Evolutionary conservation across 2,797 vertebrate species (phyloP), one percentile per base, ranked within the genome.

Genomic region (Amniataba percoides): DNA sequence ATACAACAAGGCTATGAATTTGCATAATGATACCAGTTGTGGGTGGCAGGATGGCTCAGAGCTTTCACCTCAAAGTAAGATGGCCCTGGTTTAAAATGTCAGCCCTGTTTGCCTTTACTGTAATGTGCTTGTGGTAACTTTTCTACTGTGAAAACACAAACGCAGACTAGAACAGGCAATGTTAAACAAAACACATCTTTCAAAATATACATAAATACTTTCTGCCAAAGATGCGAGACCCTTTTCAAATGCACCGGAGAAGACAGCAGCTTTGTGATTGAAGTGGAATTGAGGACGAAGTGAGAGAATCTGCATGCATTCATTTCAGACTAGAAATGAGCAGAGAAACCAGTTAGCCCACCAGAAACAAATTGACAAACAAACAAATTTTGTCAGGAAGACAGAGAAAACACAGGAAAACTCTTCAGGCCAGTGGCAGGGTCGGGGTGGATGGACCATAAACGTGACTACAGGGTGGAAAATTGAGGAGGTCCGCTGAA

Each of bases 401-500:
- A 27, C 34, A 46, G 8, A 59, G n/a, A 46, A 69, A 61, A 18
- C 23, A 36, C 13, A 21, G 18, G 23, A 57, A 78, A 71, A 56
- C 18, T 25, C 21, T 64, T 23, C 8, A 4, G 52, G 67, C 2
- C 14, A 13, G 27, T n/a, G 11, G 27, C 25, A 13, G 19, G 25
- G 39, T 34, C 16, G 12, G 16, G n/a, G 51, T 58, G 49, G 59
- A 62, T 51, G 39, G 27, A 57, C 7, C 21, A 51, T 61, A 36
- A 66, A 67, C 0, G 0, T 34, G 40, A 83, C 34, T 21, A 25
- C 43, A 25, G 49, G 55, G 19, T 53, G 45, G 56, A 59, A 45
- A 81, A 78, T 23, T 18, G 78, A 77, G 59, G 55, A 71, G 67
- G 81, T 80, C 68, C 84, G 70, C 45, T 79, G 74, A 71, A 31